These are phyloP conservation scores for Atta cephalotes DNA, from an alignment of 1,140 invertebrate species.

Conservation along the genomic window DNA sequence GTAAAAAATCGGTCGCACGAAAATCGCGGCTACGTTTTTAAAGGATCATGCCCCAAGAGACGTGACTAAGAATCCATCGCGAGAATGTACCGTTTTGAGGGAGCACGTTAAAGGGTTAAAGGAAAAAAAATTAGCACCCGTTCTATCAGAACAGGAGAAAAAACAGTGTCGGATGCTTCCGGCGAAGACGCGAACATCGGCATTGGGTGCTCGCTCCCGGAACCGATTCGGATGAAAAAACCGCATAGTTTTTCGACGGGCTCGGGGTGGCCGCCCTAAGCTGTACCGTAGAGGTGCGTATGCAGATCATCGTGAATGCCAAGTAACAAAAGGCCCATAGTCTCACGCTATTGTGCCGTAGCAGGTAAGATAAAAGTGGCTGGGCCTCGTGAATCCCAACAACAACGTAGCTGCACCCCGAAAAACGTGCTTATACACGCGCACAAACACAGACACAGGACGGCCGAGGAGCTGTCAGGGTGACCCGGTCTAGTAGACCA, in stretches of 20 bases:
- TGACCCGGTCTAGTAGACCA: constrained; percentile 64
- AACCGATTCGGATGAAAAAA: constrained; percentile 37
- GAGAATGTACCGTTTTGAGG: constrained; percentile 53
- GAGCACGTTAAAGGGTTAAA: constrained; percentile 50
- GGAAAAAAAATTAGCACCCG: constrained; percentile 65
- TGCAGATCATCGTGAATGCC: constrained; percentile 83
- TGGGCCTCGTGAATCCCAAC: constrained; percentile 59
- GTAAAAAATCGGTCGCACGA: neutral
- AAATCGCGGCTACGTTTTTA: constrained; percentile 30
- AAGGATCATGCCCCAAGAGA: constrained; percentile 55
- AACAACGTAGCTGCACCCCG: constrained; percentile 20
- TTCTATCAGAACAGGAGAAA: constrained; percentile 36
- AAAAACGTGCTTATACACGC: constrained; percentile 38
- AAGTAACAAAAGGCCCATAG: constrained; percentile 85
- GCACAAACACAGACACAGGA: neutral
- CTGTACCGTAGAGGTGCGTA: constrained; percentile 76
- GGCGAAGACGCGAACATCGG: constrained; percentile 47
- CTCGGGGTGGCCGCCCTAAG: constrained; percentile 54
- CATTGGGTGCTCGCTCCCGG: constrained; percentile 14
- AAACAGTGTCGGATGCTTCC: constrained; percentile 51
- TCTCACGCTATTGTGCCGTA: constrained; percentile 85
- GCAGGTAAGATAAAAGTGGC: constrained; percentile 86
- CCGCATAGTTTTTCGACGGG: constrained; percentile 43
- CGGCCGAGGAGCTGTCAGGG: constrained; percentile 42
- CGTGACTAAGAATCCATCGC: constrained; percentile 67